These are phyloP conservation scores for Spinus olivaceus DNA, from an alignment of 2,797 vertebrate species.

Conservation along the genomic window DNA sequence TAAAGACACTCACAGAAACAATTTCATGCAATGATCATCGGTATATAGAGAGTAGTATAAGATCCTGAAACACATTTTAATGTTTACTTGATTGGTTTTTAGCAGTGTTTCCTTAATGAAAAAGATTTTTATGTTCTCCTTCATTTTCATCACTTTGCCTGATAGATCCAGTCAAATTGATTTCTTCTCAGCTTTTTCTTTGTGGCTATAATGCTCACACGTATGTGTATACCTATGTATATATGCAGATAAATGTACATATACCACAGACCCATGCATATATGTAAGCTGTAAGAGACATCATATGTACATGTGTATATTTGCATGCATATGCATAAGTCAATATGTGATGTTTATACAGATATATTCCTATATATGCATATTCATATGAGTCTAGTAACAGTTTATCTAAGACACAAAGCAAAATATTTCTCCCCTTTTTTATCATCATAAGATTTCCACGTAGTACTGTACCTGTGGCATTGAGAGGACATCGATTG, in stretches of 20 bases:
- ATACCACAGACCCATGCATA: neutral
- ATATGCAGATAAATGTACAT: neutral
- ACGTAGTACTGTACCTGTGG: constrained; percentile 83
- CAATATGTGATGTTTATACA: neutral
- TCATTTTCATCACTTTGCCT: constrained; percentile 1
- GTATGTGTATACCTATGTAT: neutral
- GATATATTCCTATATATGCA: neutral
- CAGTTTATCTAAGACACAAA: neutral
- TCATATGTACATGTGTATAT: neutral
- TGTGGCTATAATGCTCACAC: neutral
- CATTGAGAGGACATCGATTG: constrained; percentile 95
- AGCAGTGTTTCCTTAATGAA: neutral
- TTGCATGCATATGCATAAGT: neutral
- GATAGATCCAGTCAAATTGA: neutral
- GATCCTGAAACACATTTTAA: neutral
- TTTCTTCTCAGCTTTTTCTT: neutral
- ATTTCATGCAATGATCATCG: neutral
- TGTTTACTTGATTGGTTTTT: neutral
- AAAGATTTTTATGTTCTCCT: neutral
- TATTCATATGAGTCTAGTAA: neutral
- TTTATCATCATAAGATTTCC: neutral
- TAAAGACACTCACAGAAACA: neutral
- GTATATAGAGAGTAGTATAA: neutral
- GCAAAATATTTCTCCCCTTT: neutral
- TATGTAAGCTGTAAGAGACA: neutral